Evolutionary conservation across 2,113 vertebrate genomes (phyloP).

Genomic region (Mobula birostris): DNA sequence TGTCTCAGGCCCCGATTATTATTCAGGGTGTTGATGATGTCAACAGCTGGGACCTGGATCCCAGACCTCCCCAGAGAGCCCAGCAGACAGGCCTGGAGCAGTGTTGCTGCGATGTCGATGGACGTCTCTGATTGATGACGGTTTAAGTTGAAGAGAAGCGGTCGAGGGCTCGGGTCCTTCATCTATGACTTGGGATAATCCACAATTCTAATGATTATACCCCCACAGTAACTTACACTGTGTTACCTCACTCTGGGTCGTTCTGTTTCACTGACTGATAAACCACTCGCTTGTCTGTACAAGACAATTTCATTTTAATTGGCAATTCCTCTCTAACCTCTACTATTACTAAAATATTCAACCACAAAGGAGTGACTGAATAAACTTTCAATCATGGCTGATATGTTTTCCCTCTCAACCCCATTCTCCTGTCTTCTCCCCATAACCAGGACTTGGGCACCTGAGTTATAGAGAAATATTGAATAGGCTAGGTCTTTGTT

Average conservation of each 20-base stretch:
- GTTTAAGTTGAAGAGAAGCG: constrained; percentile 65
- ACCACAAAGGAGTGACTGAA: neutral
- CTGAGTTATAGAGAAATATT: too few relatives aligned
- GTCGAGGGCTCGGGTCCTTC: constrained; percentile 66
- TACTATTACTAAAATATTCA: neutral
- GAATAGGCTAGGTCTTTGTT: too few relatives aligned
- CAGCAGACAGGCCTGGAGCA: constrained; percentile 46
- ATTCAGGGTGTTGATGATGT: constrained; percentile 51
- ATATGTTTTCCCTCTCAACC: too few relatives aligned
- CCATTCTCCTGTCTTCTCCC: too few relatives aligned
- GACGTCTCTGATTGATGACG: constrained; percentile 67
- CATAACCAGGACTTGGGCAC: too few relatives aligned
- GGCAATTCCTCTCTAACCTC: neutral
- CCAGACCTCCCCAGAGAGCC: constrained; percentile 53
- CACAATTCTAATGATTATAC: constrained; percentile 56
- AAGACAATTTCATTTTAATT: neutral
- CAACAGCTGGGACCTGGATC: constrained; percentile 63
- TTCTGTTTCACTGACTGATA: neutral
- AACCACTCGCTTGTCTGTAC: neutral
- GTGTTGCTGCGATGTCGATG: constrained; percentile 39
- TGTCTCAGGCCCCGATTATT: constrained; percentile 21
- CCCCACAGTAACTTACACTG: constrained; percentile 48
- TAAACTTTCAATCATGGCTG: too few relatives aligned
- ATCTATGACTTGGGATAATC: constrained; percentile 67
- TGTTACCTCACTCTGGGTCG: constrained; percentile 42